phyloP scores from a whole-genome alignment of 2,113 vertebrate species.

The Baryphthengus martii region DNA sequence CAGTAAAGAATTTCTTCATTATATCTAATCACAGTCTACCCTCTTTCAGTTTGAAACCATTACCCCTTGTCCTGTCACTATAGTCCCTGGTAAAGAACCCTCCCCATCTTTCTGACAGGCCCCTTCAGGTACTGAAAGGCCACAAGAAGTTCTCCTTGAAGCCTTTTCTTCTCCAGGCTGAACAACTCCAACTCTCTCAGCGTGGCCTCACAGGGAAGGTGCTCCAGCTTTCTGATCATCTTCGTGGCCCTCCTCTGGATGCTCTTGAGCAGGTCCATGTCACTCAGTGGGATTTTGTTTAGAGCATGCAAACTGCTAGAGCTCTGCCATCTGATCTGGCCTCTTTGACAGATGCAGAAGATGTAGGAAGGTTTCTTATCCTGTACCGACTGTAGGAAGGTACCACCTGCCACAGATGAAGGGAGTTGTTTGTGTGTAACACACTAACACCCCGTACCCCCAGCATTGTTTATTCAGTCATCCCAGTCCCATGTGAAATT shows the following conservation, averaged over 20 bases:
- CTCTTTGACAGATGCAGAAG: neutral
- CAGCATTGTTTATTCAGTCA: neutral
- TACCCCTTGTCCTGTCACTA: neutral
- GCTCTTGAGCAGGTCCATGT: neutral
- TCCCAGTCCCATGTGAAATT: neutral
- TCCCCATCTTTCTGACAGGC: neutral
- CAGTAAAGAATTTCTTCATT: neutral
- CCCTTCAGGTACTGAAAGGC: neutral
- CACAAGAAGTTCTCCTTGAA: neutral
- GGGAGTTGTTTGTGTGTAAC: neutral
- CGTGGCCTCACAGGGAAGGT: neutral
- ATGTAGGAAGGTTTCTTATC: neutral
- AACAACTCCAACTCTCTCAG: neutral
- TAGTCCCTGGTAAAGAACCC: neutral
- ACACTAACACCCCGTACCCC: neutral
- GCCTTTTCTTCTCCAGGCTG: neutral
- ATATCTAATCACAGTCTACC: neutral
- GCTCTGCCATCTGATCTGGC: neutral
- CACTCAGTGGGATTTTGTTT: neutral
- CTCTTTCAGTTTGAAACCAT: neutral
- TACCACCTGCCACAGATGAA: neutral
- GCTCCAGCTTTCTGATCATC: neutral
- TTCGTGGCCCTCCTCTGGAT: neutral
- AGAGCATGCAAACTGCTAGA: neutral
- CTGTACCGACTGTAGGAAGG: accelerated